Evolutionary conservation across 2,888 invertebrate species (phyloP).

Genomic region (Cantharis rufa): DNA sequence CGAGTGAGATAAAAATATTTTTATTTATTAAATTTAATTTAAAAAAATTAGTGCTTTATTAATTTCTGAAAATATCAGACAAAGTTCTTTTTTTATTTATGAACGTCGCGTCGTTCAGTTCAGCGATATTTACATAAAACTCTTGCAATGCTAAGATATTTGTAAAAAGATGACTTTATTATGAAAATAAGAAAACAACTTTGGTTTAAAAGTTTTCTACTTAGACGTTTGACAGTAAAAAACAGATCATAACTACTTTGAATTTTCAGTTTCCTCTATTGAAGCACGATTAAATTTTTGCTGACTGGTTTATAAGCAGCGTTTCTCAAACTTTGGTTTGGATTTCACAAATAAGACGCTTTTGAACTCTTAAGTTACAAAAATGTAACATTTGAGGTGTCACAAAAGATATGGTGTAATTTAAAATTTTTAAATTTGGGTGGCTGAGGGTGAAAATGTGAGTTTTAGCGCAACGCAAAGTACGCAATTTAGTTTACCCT

Average conservation of each 20-base stretch:
- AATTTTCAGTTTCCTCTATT: neutral
- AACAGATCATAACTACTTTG: neutral
- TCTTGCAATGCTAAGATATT: neutral
- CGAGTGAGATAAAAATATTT: too few species aligned
- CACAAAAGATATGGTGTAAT: too few species aligned
- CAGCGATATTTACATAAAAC: neutral
- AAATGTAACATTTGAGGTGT: too few species aligned
- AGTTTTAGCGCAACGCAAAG: too few species aligned
- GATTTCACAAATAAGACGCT: too few species aligned
- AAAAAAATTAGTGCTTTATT: neutral
- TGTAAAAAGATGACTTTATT: neutral
- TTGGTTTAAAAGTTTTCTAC: neutral
- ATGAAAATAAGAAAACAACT: neutral
- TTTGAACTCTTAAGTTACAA: too few species aligned
- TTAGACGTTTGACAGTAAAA: neutral
- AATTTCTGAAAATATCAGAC: neutral
- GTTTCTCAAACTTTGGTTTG: neutral
- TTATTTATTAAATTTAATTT: neutral
- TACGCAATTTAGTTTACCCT: too few species aligned
- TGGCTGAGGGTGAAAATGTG: too few species aligned
- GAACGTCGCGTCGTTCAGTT: neutral
- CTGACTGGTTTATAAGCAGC: neutral
- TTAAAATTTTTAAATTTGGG: too few species aligned
- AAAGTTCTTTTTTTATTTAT: neutral
- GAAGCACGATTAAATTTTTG: neutral